Conservation (phyloP, 2,797 vertebrate genomes). For the Gallinago nigripennis region DNA sequence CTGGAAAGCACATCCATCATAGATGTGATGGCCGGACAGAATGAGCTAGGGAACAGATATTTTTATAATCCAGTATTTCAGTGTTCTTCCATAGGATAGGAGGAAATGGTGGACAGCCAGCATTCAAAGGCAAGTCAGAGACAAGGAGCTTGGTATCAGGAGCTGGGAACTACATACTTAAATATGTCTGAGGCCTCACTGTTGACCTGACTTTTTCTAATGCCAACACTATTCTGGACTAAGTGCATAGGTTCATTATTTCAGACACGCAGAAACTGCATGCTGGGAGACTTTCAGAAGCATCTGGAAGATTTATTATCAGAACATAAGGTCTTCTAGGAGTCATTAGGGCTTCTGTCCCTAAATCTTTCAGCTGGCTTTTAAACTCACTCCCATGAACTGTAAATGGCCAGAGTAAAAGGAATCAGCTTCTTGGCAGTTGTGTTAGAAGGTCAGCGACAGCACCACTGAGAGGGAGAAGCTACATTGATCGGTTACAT, state of each 20-base stretch:
- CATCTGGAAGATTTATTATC: not conserved
- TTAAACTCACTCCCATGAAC: not conserved
- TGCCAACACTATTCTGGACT: not conserved
- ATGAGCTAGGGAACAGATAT: not conserved
- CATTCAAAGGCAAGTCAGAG: not conserved
- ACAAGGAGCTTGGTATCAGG: not conserved
- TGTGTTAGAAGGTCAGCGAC: not conserved
- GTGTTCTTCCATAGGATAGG: not conserved
- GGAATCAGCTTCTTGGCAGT: not conserved
- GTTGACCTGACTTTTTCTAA: not conserved
- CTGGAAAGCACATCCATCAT: not conserved
- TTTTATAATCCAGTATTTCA: not conserved
- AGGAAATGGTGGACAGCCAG: not conserved
- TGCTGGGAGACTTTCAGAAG: not conserved
- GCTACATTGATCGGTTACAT: rapidly evolving
- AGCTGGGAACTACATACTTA: not conserved
- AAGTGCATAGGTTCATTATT: not conserved
- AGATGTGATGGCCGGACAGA: not conserved
- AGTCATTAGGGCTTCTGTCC: not conserved
- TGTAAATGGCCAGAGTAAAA: not conserved
- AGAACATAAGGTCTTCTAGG: not conserved
- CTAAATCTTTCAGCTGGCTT: not conserved
- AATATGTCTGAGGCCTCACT: not conserved
- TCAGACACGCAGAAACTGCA: not conserved
- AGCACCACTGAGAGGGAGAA: not conserved